Evolutionary conservation across 2,797 vertebrate species (phyloP), one percentile per base, ranked within the genome.

Genomic region (Peromyscus nudipes): DNA sequence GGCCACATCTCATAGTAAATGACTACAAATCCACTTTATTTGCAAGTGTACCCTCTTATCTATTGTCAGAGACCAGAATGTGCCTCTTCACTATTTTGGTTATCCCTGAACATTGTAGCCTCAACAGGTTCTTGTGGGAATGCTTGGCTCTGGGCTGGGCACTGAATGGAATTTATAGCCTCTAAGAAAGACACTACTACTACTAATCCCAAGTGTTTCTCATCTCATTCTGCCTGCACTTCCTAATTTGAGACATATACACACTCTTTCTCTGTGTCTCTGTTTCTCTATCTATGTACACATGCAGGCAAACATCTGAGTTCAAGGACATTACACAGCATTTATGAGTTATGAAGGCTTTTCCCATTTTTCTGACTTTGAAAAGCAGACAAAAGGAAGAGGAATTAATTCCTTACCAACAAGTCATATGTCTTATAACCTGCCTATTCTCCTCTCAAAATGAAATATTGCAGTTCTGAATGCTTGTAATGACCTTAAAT

Each of bases 361-460:
- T 94, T 89, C 93, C 69, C 65, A 92, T 88, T 87, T 95, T 91
- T 89, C 67, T 97, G 86, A 92, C 95, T 96, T 95, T 92, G 94
- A 88, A 97, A 96, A 83, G 76, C 34, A 98, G 79, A 95, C 92
- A 93, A 97, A 97, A 86, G 71, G 46, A 96, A 94, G 80, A 79
- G 55, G 40, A 97, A 96, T 25, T 40, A 71, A 97, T 89, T 96
- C 57, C 77, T 96, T 95, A 86, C 37, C 79, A 83, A 94, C 1
- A 91, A 96, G 81, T 55, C 65, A 89, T 77, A 87, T 89, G 52
- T 90, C 94, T 84, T 87, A 95, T 62, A 90, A 89, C 93, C 84
- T 96, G 87, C 29, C 94, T 52, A 65, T 94, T 95, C 64, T 95
- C 80, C 84, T 93, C 91, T 92, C 94, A 89, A 84, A 95, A 95